Evolutionary conservation across 2,113 vertebrate species (phyloP), one percentile per base, ranked within the genome.

Genomic region (Gorsachius goisagi): DNA sequence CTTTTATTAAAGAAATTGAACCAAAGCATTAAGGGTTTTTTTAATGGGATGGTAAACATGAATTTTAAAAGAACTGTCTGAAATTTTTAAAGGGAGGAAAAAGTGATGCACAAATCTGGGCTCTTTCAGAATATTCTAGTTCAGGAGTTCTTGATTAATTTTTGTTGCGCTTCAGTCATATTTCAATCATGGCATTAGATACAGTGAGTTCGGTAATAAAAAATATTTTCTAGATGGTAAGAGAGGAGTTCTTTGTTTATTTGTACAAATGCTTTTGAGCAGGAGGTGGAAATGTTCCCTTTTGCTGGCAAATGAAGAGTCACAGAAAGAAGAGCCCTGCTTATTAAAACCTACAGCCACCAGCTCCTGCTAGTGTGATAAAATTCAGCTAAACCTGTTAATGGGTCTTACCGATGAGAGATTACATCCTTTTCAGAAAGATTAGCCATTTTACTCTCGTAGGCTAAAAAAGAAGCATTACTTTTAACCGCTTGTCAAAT

Each of bases 351-450:
- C 41, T 41, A 73, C 32, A 85, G 58, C 74, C 85, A 80, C 82
- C 79, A 73, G 59, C 85, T 97, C 82, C 56, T 93, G 94, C 72
- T 88, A 58, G 47, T 16, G 45, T 83, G 45, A 82, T 87, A 93
- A 96, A 95, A 75, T 88, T 69, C 58, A 72, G 33, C 82, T 91
- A 76, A 95, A 93, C 66, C 59, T 85, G 39, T 92, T 89, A 92
- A 39, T 53, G 22, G 30, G 56, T 85, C 62, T 93, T 79, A 73
- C 19, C 3, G n/a, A 88, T 82, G 66, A 69, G n/a, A 79, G 64
- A 58, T 39, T 67, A 56, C 22, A 8, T 41, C 52, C 35, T 68
- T 91, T 95, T 82, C 5, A 44, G 80, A 85, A 91, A 86, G 93
- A 87, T 84, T 62, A 68, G 87, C 72, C 52, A 85, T 81, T 94